Conservation (phyloP, 2,113 vertebrate genomes). For the Neofelis nebulosa region DNA sequence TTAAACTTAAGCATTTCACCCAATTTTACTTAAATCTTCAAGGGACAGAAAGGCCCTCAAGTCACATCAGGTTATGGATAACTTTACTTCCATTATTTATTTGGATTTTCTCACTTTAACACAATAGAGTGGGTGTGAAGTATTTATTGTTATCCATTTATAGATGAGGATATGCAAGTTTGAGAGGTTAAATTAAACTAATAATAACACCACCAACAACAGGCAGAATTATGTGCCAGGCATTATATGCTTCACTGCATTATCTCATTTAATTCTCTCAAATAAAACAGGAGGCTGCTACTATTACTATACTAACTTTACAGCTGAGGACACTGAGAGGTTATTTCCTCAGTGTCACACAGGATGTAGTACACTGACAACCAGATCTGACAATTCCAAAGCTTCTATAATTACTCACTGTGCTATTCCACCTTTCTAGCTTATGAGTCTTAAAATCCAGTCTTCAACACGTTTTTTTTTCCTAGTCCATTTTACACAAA, state of each 20-base stretch:
- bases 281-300: not conserved
- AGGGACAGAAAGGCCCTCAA: not conserved
- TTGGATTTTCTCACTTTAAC: not conserved
- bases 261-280: conserved; percentile 34
- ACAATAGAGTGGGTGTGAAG: not conserved
- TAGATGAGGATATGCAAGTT: not conserved
- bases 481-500: not conserved
- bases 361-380: not conserved
- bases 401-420: not conserved
- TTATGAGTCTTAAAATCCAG: not conserved
- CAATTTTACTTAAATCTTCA: not conserved
- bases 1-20: not conserved
- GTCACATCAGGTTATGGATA: not conserved
- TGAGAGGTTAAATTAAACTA: not conserved
- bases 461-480: not conserved
- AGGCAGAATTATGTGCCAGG: not conserved
- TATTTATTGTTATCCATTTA: not conserved
- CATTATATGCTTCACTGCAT: not conserved
- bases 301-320: not conserved
- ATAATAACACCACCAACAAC: not conserved
- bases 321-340: not conserved
- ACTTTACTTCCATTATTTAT: not conserved
- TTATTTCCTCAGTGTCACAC: not conserved
- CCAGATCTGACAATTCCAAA: not conserved
- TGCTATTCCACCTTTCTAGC: not conserved